Evolutionary conservation across 2,797 vertebrate genomes (phyloP), one percentile per base, ranked within the genome.

Genomic region (Triplophysa bombifrons): DNA sequence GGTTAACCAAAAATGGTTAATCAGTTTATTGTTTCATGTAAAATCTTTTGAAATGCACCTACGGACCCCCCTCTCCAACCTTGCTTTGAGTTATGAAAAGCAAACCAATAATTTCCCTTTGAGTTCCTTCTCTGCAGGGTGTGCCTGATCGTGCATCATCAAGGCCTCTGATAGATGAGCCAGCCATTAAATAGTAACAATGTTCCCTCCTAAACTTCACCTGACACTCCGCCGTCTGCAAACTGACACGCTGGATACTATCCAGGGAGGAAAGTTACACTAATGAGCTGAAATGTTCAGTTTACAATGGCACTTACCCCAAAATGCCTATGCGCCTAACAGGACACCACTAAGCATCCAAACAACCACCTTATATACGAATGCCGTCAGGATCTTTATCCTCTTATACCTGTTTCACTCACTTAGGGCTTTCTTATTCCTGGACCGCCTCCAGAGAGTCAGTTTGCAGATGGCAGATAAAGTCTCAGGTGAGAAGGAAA

Each of bases 131-230:
- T 72, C 4, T 44, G 44, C 38, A 69, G 48, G 41, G 71, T 63
- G 17, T 72, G n/a, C 53, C 53, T 72, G 84, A 79, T 71, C 46
- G 9, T 66, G 78, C 58, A 81, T 87, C 58, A 81, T 87, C 84
- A 86, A 74, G 79, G 65, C 76, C 67, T 74, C 56, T 90, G 92
- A 92, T 88, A 93, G 88, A 78, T 83, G 92, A 92, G 89, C 91
- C 81, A 78, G 83, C 85, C 84, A 92, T 92, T 90, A 93, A 93
- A 91, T 90, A 93, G 82, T 93, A 92, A 93, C 85, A 87, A 88
- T 78, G 85, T 87, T 84, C 80, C 81, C 80, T 85, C 85, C 80
- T 82, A 76, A 74, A 34, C 82, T 72, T 66, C 84, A 80, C 75
- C 82, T 76, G 81, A 84, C 83, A 86, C 83, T 76, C 83, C 22